Conservation (phyloP, 2,888 invertebrate genomes). For the Clanis bilineata region DNA sequence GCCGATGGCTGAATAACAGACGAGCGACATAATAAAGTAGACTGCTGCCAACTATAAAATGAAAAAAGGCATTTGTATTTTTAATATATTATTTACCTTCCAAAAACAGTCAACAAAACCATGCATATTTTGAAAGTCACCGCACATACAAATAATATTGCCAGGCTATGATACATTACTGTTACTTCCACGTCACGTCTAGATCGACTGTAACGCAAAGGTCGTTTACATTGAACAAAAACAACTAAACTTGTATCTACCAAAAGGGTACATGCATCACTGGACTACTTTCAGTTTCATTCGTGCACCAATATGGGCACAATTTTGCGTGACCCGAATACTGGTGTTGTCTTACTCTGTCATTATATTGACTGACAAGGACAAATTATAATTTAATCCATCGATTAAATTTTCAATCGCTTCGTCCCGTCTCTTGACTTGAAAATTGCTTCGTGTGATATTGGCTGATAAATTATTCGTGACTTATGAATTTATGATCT, state of each 20-base stretch:
- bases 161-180: neutral
- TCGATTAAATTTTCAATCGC: constrained; percentile 2
- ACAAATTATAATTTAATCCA: constrained; percentile 10
- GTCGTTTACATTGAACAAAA: constrained; percentile 13
- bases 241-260: constrained; percentile 13
- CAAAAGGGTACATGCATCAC: constrained; percentile 9
- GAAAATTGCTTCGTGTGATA: neutral
- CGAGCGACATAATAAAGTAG: too few species aligned
- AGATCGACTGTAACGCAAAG: constrained; percentile 7
- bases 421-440: neutral
- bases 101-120: too few species aligned
- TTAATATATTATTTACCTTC: too few species aligned
- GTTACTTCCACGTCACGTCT: constrained; percentile 12
- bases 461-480: neutral
- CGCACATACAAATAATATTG: too few species aligned
- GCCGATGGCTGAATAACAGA: too few species aligned
- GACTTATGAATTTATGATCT: neutral
- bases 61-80: too few species aligned
- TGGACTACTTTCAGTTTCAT: constrained; percentile 13
- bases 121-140: too few species aligned
- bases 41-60: too few species aligned
- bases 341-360: constrained; percentile 10
- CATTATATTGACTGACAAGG: constrained; percentile 11
- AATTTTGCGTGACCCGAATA: constrained; percentile 12
- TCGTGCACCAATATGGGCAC: constrained; percentile 8